Conservation (phyloP, 2,888 invertebrate genomes). For the Heliconius ismenius region DNA sequence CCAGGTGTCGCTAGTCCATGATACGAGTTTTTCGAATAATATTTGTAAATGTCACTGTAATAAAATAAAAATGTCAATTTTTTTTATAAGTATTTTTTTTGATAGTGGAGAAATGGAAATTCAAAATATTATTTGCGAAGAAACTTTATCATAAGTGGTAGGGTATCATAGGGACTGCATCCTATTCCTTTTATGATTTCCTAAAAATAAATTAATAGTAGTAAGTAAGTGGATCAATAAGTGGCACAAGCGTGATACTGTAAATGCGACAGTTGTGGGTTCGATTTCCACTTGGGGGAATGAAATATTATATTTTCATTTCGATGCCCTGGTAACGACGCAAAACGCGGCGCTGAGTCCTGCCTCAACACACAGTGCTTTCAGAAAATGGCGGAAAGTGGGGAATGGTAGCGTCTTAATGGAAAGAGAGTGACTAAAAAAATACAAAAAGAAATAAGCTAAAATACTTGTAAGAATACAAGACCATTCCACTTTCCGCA, state of each 20-base stretch:
- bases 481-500: slow-evolving; percentile 20
- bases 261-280: too few species aligned
- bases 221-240: too few species aligned
- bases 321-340: too few species aligned
- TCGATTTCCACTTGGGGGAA: too few species aligned
- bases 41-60: background rate
- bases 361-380: background rate
- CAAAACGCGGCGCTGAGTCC: background rate
- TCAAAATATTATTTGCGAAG: too few species aligned
- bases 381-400: background rate
- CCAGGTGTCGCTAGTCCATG: background rate
- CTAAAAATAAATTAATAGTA: too few species aligned
- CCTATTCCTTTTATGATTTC: too few species aligned
- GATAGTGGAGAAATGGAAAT: background rate
- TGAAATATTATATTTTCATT: too few species aligned
- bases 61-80: too few species aligned
- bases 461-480: slow-evolving; percentile 11
- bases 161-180: too few species aligned
- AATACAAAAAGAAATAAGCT: background rate
- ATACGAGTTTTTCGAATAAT: background rate
- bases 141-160: too few species aligned
- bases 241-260: too few species aligned
- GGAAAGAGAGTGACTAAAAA: background rate
- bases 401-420: background rate
- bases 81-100: background rate